phyloP scores from a whole-genome alignment of 1,140 invertebrate species.

The Zaprionus inermis region DNA sequence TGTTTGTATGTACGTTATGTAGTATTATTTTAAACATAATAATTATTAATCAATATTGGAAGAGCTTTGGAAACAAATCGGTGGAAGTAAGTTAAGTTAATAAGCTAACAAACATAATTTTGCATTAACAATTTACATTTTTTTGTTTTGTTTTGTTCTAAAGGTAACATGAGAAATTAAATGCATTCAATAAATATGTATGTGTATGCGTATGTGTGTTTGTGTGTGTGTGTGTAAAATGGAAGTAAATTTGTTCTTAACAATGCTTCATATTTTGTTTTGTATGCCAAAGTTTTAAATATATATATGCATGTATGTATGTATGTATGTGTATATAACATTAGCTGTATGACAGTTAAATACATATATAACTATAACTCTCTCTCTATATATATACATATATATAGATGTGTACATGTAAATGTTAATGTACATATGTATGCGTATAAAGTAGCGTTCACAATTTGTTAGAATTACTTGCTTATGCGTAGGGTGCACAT shows the following conservation, averaged over 20 bases:
- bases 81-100: conserved; percentile 74
- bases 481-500: conserved; percentile 11
- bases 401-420: conserved; percentile 17
- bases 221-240: conserved; percentile 63
- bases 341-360: conserved; percentile 78
- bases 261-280: conserved; percentile 58
- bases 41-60: conserved; percentile 65
- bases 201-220: conserved; percentile 21
- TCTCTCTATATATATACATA: conserved; percentile 10
- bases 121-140: conserved; percentile 59
- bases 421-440: conserved; percentile 31
- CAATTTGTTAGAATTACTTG: conserved; percentile 66
- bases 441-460: conserved; percentile 57
- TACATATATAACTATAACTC: conserved; percentile 38
- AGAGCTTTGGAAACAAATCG: conserved; percentile 82
- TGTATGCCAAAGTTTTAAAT: conserved; percentile 62
- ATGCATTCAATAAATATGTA: conserved; percentile 79
- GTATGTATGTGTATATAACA: conserved; percentile 53
- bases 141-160: conserved; percentile 45
- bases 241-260: conserved; percentile 82
- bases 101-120: conserved; percentile 66
- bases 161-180: conserved; percentile 79
- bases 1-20: conserved; percentile 41
- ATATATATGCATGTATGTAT: conserved; percentile 50
- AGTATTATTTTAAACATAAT: conserved; percentile 48